Evolutionary conservation across 2,888 invertebrate species (phyloP).

Genomic region (Ischnura elegans): DNA sequence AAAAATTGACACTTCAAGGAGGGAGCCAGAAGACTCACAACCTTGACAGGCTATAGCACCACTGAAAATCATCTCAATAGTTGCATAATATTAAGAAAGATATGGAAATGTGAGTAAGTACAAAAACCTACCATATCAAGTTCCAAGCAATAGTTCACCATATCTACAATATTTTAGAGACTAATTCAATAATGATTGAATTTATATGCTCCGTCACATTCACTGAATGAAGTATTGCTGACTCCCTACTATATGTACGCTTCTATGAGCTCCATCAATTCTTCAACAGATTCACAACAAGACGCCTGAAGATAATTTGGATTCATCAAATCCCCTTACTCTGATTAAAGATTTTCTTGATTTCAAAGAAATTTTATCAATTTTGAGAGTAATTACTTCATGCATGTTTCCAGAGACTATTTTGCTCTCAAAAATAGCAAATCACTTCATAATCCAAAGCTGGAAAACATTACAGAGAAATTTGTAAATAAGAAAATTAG

Average conservation of each 20-base stretch:
- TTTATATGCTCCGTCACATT: background rate
- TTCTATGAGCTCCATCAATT: background rate
- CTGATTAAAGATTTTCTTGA: background rate
- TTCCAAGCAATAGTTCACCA: background rate
- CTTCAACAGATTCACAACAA: background rate
- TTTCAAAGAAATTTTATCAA: background rate
- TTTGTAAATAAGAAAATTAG: background rate
- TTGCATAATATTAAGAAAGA: background rate
- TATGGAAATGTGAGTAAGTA: background rate
- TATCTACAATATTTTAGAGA: background rate
- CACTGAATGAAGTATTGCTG: background rate
- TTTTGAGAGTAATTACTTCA: background rate
- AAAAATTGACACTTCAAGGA: too few relatives aligned
- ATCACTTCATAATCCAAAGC: background rate
- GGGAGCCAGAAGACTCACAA: background rate
- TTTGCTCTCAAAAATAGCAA: background rate
- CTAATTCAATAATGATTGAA: background rate
- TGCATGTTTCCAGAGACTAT: background rate
- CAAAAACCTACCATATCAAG: background rate
- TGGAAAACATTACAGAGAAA: background rate
- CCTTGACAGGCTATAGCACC: background rate
- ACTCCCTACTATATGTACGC: background rate
- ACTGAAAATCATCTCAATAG: background rate
- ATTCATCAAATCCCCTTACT: background rate
- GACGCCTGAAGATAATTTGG: background rate